Conservation (phyloP, 2,113 vertebrate genomes). For the Onychostruthus taczanowskii region DNA sequence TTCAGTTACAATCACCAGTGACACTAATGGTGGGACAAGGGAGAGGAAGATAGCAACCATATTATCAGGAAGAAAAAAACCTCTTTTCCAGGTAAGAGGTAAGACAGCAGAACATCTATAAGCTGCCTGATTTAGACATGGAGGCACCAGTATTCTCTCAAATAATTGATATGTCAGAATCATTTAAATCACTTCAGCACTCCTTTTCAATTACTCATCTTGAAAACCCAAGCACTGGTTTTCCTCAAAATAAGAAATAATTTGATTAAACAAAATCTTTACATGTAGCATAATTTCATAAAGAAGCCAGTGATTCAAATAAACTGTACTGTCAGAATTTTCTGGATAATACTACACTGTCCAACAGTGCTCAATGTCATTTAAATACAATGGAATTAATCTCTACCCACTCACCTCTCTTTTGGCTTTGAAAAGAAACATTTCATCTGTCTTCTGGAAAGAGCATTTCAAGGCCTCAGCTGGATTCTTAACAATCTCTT, state of each 20-base stretch:
- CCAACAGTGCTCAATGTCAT: background rate
- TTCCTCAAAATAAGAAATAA: background rate
- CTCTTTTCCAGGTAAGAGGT: background rate
- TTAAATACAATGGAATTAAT: background rate
- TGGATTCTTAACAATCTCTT: constrained; percentile 74
- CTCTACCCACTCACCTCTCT: constrained; percentile 81
- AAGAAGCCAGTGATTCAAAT: background rate
- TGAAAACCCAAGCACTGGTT: background rate
- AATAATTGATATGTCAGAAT: background rate
- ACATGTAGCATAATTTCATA: background rate
- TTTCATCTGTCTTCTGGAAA: constrained; percentile 84
- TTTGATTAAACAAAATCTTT: background rate
- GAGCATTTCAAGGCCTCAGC: constrained; percentile 79
- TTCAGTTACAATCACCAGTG: background rate
- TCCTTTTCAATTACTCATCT: background rate
- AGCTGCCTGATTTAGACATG: background rate
- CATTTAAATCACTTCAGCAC: background rate
- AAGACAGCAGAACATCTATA: background rate
- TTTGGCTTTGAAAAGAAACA: constrained; percentile 88
- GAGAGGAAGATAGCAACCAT: background rate
- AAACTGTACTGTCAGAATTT: background rate
- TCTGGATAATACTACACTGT: background rate
- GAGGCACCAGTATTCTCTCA: background rate
- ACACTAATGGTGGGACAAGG: background rate
- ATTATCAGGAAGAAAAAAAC: background rate